Evolutionary conservation across 2,888 invertebrate genomes (phyloP).

Genomic region (Ormyrus nitidulus): DNA sequence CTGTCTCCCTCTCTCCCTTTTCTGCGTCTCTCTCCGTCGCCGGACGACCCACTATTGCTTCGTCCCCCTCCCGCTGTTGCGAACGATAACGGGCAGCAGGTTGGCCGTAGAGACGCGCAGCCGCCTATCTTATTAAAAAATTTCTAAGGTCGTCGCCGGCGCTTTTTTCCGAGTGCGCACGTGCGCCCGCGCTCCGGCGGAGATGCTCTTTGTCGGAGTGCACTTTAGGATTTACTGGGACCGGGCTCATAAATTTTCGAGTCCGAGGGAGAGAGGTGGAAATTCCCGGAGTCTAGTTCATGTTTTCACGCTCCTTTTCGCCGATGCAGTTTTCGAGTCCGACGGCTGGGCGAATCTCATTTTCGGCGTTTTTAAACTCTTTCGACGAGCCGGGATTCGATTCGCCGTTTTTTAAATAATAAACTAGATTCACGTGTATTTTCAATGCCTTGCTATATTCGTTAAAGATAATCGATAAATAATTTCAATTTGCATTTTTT

Average conservation of each 20-base stretch:
- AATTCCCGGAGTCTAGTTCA: too few species aligned
- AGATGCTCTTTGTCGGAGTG: slow-evolving; percentile 55
- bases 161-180: neutral
- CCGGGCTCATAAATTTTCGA: slow-evolving; percentile 43
- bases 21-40: neutral
- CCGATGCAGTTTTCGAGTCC: too few species aligned
- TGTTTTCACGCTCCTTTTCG: too few species aligned
- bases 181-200: neutral
- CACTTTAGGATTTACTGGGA: slow-evolving; percentile 48
- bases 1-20: neutral
- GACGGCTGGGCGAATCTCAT: too few species aligned
- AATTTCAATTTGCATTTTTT: too few species aligned
- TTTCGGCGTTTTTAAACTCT: too few species aligned
- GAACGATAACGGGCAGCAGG: slow-evolving; percentile 28
- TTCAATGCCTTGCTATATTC: too few species aligned
- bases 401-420: too few species aligned
- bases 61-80: neutral
- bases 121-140: slow-evolving; percentile 51
- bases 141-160: slow-evolving; percentile 3
- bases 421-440: too few species aligned
- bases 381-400: too few species aligned
- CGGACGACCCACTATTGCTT: neutral
- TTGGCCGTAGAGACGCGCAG: slow-evolving; percentile 19
- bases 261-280: neutral
- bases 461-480: too few species aligned